These are phyloP conservation scores for Marmota flaviventris DNA, from an alignment of 2,113 vertebrate genomes.

Conservation along the genomic window DNA sequence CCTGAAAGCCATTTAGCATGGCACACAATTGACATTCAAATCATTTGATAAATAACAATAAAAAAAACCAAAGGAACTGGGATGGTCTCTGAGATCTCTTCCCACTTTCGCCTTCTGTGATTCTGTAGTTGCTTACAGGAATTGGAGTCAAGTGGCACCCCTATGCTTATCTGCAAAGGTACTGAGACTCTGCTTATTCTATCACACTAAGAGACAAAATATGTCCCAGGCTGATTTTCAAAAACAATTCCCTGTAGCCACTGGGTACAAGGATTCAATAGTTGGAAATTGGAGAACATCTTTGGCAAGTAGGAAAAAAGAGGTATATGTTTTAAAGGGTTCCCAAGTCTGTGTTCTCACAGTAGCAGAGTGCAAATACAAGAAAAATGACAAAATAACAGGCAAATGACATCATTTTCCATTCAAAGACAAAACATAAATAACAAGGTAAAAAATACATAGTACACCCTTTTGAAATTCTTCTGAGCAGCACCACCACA, in stretches of 20 bases:
- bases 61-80: constrained; percentile 16
- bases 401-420: background rate
- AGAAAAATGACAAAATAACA: constrained; percentile 36
- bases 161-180: background rate
- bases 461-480: background rate
- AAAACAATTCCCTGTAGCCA: background rate
- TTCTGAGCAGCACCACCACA: background rate
- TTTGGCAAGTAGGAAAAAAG: constrained; percentile 32
- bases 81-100: background rate
- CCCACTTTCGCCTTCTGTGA: background rate
- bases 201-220: background rate
- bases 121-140: background rate
- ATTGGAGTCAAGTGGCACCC: background rate
- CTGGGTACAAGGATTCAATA: background rate
- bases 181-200: background rate
- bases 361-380: constrained; percentile 21
- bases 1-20: background rate
- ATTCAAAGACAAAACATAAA: constrained; percentile 49
- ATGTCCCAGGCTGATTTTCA: background rate
- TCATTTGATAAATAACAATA: background rate
- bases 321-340: background rate
- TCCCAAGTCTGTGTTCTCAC: background rate
- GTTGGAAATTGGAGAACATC: constrained; percentile 14
- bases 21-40: background rate
- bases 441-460: background rate